Percentiles rank a stretch among this genome's conserved stretches.
These are phyloP conservation scores for Pegoplata infirma DNA, from an alignment of 2,888 invertebrate species.

Conservation along the genomic window DNA sequence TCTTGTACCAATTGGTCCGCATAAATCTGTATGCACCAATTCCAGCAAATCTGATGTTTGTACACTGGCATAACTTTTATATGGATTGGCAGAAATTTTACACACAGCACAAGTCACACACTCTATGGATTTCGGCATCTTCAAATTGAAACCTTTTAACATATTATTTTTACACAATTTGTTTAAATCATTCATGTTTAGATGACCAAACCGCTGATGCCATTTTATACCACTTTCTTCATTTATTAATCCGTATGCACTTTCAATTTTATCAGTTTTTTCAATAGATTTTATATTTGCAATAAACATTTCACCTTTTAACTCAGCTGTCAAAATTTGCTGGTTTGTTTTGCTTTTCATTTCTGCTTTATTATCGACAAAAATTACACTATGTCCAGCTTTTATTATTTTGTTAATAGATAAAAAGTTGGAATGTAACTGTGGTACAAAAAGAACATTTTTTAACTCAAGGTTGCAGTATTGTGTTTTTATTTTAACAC, in stretches of 20 bases:
- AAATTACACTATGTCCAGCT: conserved; percentile 22
- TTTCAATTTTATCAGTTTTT: conserved; percentile 12
- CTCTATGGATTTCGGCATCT: background rate
- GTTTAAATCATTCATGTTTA: background rate
- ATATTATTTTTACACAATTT: conserved; percentile 1
- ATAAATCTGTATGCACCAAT: conserved; percentile 29
- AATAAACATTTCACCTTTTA: conserved; percentile 21
- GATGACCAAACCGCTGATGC: conserved; percentile 26
- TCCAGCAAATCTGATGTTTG: conserved; percentile 8
- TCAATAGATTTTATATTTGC: conserved; percentile 7
- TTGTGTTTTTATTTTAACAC: conserved; percentile 33
- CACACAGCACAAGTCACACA: background rate
- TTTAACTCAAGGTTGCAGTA: conserved; percentile 5
- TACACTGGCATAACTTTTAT: background rate
- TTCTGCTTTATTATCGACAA: conserved; percentile 5
- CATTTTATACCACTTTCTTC: conserved; percentile 6
- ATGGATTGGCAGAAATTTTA: background rate
- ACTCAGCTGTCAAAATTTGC: conserved; percentile 19
- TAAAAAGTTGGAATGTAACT: conserved; percentile 28
- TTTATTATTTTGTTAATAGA: conserved; percentile 29
- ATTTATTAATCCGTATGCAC: conserved; percentile 1
- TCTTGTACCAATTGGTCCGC: background rate
- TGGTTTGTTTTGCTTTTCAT: background rate
- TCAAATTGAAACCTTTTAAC: background rate
- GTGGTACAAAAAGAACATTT: conserved; percentile 5